phyloP scores from a whole-genome alignment of 2,113 vertebrate genomes.

The Mobula hypostoma region DNA sequence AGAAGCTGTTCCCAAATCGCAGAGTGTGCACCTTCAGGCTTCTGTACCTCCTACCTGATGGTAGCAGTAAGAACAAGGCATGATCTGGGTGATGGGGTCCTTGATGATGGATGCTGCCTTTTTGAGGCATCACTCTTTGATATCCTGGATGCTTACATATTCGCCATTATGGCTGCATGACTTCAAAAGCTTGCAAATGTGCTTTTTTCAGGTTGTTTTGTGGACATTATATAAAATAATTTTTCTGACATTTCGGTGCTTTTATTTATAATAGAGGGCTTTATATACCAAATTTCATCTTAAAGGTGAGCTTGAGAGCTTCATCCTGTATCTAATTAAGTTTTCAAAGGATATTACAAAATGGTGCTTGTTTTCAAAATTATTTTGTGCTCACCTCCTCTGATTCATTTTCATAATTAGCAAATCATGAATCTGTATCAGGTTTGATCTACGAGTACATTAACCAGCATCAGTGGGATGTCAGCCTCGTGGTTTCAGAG shows the following conservation, averaged over 20 bases:
- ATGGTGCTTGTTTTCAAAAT: not conserved
- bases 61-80: too few relatives aligned
- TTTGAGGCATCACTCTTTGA: too few relatives aligned
- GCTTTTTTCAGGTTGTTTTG: not conserved
- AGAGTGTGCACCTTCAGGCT: too few relatives aligned
- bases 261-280: not conserved
- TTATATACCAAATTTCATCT: not conserved
- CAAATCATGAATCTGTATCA: slow-evolving; percentile 21
- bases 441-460: slow-evolving; percentile 35
- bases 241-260: not conserved
- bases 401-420: slow-evolving; percentile 24
- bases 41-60: too few relatives aligned
- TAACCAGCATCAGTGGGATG: slow-evolving; percentile 5
- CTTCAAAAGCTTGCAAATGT: not conserved
- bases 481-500: slow-evolving; percentile 17
- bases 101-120: too few relatives aligned
- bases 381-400: too few relatives aligned
- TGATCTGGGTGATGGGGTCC: too few relatives aligned
- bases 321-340: not conserved
- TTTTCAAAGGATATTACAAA: not conserved
- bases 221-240: not conserved
- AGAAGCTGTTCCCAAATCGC: too few relatives aligned
- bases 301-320: not conserved
- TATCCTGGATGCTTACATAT: not conserved
- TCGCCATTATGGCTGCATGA: not conserved